phyloP scores from a whole-genome alignment of 2,797 vertebrate species.

The Squalus acanthias region DNA sequence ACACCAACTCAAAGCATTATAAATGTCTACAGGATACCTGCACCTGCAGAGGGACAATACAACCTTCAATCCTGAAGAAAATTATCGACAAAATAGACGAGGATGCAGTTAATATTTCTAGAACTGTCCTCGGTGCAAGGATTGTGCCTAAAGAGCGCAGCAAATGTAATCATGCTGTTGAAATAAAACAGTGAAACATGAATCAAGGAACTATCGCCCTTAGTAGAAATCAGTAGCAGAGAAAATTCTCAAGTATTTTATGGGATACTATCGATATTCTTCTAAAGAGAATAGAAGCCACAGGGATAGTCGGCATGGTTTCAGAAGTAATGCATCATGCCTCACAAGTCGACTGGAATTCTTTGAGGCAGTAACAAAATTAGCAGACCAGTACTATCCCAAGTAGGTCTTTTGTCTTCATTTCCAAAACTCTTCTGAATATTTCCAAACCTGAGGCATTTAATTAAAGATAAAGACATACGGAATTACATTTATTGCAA shows the following conservation, averaged over 20 bases:
- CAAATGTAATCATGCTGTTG: not conserved
- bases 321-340: not conserved
- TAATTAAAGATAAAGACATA: not conserved
- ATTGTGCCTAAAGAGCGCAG: not conserved
- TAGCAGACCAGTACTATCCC: not conserved
- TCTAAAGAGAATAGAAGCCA: not conserved
- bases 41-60: not conserved
- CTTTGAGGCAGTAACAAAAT: not conserved
- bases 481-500: not conserved
- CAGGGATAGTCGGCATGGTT: not conserved
- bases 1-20: not conserved
- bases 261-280: not conserved
- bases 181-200: not conserved
- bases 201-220: not conserved
- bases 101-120: not conserved
- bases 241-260: not conserved
- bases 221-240: not conserved
- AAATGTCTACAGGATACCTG: not conserved
- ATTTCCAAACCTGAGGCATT: not conserved
- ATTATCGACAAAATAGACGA: not conserved
- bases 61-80: not conserved
- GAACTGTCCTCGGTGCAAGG: not conserved
- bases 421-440: not conserved
- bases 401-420: not conserved
- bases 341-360: not conserved